phyloP scores from a whole-genome alignment of 1,140 invertebrate genomes.

The Drosophila kurseongensis region DNA sequence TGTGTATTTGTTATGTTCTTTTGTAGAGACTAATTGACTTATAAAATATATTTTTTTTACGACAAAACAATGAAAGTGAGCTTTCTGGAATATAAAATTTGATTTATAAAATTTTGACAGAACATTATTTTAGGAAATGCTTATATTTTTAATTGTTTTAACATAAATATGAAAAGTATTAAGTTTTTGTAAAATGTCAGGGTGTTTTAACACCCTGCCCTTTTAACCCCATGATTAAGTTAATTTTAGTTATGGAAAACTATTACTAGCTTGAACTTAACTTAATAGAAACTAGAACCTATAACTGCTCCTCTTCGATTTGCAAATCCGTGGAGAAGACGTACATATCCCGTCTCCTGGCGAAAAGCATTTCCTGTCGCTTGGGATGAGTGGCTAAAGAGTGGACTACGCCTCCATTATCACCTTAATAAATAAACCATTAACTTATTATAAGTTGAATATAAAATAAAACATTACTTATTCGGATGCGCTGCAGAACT shows the following conservation, averaged over 20 bases:
- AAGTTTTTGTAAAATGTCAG: too few relatives aligned
- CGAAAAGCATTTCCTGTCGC: constrained; percentile 88
- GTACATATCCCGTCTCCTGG: constrained; percentile 88
- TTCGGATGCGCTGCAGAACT: constrained; percentile 86
- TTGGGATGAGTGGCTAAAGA: constrained; percentile 91
- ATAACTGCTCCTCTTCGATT: constrained; percentile 69
- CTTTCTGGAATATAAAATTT: too few relatives aligned
- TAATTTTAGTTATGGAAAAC: not conserved
- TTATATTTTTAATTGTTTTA: too few relatives aligned
- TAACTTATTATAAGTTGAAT: too few relatives aligned
- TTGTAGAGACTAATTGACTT: too few relatives aligned
- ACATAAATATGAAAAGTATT: too few relatives aligned
- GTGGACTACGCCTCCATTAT: constrained; percentile 86
- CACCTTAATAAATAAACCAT: constrained; percentile 40
- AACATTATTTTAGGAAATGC: too few relatives aligned
- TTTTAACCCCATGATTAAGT: not conserved
- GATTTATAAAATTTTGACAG: too few relatives aligned
- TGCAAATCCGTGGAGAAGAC: constrained; percentile 85
- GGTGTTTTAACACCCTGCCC: too few relatives aligned
- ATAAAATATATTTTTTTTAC: too few relatives aligned
- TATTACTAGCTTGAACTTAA: not conserved
- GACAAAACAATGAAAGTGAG: too few relatives aligned
- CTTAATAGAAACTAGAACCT: not conserved
- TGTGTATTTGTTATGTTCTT: too few relatives aligned
- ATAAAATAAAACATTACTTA: constrained; percentile 64